These are phyloP conservation scores for Propithecus perrieri DNA, from an alignment of 2,797 vertebrate species.

Conservation along the genomic window DNA sequence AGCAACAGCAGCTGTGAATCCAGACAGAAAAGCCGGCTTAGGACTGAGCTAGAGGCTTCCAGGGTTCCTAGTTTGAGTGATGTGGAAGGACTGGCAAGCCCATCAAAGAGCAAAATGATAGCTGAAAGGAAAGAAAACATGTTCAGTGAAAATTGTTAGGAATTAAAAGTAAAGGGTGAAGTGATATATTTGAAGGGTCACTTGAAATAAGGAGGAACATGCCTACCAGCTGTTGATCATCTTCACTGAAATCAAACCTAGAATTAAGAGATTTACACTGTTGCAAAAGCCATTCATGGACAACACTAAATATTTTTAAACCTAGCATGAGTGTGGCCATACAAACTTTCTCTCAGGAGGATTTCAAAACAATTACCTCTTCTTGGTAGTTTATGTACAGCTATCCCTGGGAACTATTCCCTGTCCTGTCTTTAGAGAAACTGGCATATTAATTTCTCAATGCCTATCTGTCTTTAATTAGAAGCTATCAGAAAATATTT, in stretches of 20 bases:
- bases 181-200: constrained; percentile 11
- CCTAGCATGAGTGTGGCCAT: not conserved
- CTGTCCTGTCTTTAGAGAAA: not conserved
- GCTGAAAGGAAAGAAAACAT: constrained; percentile 22
- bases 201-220: not conserved
- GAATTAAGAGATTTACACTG: not conserved
- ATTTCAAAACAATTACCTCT: not conserved
- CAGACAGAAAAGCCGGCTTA: constrained; percentile 29
- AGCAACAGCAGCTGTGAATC: constrained; percentile 21
- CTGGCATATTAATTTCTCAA: not conserved
- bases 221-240: not conserved
- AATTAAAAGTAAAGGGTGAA: constrained; percentile 27
- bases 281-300: not conserved
- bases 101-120: constrained; percentile 46
- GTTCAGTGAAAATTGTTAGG: not conserved
- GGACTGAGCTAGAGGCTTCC: constrained; percentile 28
- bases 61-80: not conserved
- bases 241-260: constrained; percentile 13
- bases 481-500: not conserved
- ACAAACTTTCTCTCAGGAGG: not conserved
- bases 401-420: not conserved
- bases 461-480: not conserved
- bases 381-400: not conserved
- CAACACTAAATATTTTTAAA: not conserved
- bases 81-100: not conserved